Base-by-base conservation (phyloP, 92 coral and sea anemone genomes). In the Epizoanthus illoricatus region DNA sequence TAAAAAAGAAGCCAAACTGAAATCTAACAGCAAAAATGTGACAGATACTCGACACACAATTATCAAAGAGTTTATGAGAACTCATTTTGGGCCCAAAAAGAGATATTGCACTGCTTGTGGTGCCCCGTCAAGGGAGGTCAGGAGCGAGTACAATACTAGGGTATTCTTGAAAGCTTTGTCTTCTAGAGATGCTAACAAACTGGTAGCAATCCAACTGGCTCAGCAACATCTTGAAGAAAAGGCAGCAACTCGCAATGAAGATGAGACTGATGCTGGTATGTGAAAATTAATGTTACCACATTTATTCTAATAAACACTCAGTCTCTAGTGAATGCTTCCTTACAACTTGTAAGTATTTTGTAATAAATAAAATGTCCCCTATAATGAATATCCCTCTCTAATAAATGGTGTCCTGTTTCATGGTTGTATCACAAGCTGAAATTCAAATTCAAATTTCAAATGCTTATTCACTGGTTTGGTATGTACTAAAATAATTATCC, bases 121-220 rank as follows among this genome's bases (percentile, higher is more conserved):
- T 67, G 94, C 97, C 0, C 99, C 99, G 0, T 91, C 94, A 42
- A 90, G 99, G 62, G 91, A 88, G 41, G 92, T 96, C 4, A 90
- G 92, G 68, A 86, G 91, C 67, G 96, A 96, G 74, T 90, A 93
- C 69, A 91, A 90, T 61, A 86, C 91, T 24, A 83, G 87, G 21
- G 73, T 96, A 61, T 93, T 85, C 83, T 54, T 93, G 61, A 93
- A 93, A 74, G 90, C 92, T 16, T 68, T 96, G 87, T 88, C 97
- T n/a, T 23, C 61, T n/a, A 86, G 91, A 45, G 97, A 89, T 59
- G 98, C 98, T 5, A 88, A 80, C 68, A 89, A 85, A 47, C 91
- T 96, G 98, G 89, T 89, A 6, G 87, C 92, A 23, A 88, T 86
- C 18, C 70, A 79, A 36, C 64, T 73, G 20, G 89, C 89, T 42